Evolutionary conservation across 2,888 invertebrate genomes (phyloP).

Genomic region (Panopea generosa): DNA sequence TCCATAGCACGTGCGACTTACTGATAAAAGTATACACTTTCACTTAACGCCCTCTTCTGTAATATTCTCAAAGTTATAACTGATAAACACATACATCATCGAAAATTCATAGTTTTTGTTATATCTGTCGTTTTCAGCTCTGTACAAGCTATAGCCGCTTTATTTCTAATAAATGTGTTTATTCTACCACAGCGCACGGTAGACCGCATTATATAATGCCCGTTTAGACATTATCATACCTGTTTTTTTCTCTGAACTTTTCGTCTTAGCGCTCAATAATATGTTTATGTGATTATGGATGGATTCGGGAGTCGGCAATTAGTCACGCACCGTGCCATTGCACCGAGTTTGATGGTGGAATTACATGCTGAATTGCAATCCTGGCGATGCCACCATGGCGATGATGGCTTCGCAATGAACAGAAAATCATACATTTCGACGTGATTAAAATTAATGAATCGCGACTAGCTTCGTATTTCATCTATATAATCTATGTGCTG

Average conservation of each 20-base stretch:
- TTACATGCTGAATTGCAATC: conserved; percentile 18
- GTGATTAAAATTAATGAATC: conserved; percentile 12
- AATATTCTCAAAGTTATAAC: too few species aligned
- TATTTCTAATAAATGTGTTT: conserved; percentile 6
- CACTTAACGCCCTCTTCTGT: too few species aligned
- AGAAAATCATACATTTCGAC: conserved; percentile 3
- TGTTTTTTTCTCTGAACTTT: background rate
- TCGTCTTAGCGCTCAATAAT: background rate
- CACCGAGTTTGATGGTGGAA: conserved; percentile 11
- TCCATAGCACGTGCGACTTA: too few species aligned
- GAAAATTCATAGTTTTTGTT: too few species aligned
- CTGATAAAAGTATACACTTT: too few species aligned
- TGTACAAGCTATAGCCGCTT: conserved; percentile 4
- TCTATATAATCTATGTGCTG: too few species aligned
- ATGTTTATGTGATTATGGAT: conserved; percentile 8
- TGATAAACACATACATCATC: too few species aligned
- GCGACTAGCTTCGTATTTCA: too few species aligned
- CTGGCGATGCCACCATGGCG: conserved; percentile 1
- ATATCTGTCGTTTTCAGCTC: background rate
- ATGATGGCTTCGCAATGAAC: background rate
- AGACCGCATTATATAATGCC: background rate
- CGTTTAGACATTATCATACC: too few species aligned
- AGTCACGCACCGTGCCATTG: conserved; percentile 10
- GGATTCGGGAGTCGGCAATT: conserved; percentile 11
- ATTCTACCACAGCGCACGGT: background rate